Base-by-base conservation (phyloP, 2,113 vertebrate species). In the Hippopotamus amphibius region DNA sequence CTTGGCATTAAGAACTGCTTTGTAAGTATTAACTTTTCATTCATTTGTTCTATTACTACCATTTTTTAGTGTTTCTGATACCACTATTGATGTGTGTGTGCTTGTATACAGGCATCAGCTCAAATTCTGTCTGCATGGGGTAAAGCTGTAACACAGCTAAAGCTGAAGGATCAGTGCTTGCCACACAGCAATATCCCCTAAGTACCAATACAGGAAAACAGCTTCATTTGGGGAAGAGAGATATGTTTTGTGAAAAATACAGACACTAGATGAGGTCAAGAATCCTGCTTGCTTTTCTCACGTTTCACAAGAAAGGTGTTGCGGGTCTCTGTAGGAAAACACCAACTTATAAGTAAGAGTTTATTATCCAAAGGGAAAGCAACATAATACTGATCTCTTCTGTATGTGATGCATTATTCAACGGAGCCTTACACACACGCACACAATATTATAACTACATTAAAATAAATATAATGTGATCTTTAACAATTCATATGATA, bases 331-430 rank as follows among this genome's bases (percentile, higher is more conserved):
- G 13, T 46, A 74, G 80, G 53, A 92, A 96, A 97, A 90, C 1
- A 63, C 37, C 19, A 95, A 80, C 37, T 69, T 92, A 30, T 37
- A 81, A 63, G 19, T 76, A 88, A 93, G 33, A 69, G 12, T 95
- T 96, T 72, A 90, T 91, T 50, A 92, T 86, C 57, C 55, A 79
- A 83, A 95, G 43, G 19, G 53, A 90, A 93, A 76, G 69, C 24
- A 86, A 48, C 4, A n/a, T 50, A 72, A 72, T 69, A 90, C 0
- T 28, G 50, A 76, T 77, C 33, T 76, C 33, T 92, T 77, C 77
- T 71, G 11, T 24, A 55, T 53, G 37, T 55, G 33, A 80, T 8
- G 33, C 61, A 72, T 88, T 88, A 65, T 79, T 41, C 2, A 6
- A 66, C 6, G 30, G 43, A 69, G 22, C 21, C 46, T 7, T 57